Conservation (phyloP, 2,888 invertebrate genomes). For the Eudemis profundana region DNA sequence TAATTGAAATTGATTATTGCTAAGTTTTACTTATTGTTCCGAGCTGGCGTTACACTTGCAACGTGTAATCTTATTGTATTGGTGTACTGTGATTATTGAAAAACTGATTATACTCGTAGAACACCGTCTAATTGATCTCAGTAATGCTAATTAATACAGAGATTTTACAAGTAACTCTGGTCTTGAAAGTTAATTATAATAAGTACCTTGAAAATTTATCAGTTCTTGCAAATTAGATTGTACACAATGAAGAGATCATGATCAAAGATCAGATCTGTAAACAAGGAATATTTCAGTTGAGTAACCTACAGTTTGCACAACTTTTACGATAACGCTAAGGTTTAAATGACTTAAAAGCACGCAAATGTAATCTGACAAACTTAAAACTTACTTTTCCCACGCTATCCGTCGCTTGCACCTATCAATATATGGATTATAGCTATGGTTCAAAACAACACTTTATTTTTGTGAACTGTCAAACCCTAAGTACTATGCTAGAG, state of each 20-base stretch:
- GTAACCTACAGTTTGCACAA: neutral
- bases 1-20: conserved; percentile 67
- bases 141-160: neutral
- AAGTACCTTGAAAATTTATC: neutral
- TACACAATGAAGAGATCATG: neutral
- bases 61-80: conserved; percentile 24
- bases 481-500: no score
- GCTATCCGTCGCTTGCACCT: no score
- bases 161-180: neutral
- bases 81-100: conserved; percentile 38
- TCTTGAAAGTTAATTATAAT: neutral
- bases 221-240: neutral
- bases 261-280: neutral
- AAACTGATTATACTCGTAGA: conserved; percentile 10
- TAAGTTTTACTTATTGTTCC: conserved; percentile 42
- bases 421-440: no score
- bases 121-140: neutral
- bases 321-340: neutral
- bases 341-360: neutral
- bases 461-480: no score
- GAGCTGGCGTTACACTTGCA: neutral
- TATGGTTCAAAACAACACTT: no score
- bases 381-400: no score
- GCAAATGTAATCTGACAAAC: neutral
- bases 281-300: neutral